Evolutionary conservation across 2,113 vertebrate species (phyloP), one percentile per base, ranked within the genome.

Genomic region (Tyto alba): DNA sequence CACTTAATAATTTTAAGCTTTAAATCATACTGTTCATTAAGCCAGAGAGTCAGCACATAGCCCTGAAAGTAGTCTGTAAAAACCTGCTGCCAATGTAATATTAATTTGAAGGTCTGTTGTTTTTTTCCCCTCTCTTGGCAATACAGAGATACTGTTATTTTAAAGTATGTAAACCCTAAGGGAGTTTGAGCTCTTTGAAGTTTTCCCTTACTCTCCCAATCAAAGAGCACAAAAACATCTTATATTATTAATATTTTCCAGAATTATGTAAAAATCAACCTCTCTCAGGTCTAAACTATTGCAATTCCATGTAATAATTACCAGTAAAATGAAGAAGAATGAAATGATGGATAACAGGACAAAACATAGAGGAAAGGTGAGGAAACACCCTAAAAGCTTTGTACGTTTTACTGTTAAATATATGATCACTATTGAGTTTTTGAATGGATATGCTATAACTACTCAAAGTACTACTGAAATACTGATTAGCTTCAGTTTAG

Each of bases 11-110:
- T 96, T 97, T 97, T 97, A 96, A 97, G 92, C 84, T 96, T 97
- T 97, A 98, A 98, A 97, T 98, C 96, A 97, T 97, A 93, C 96
- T 97, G 88, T 97, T 98, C 97, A 97, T 98, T 98, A 98, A 97
- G 92, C 67, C 86, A 53, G 82, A 85, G 87, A 96, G 76, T 74
- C 74, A 93, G 85, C 52, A 93, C 76, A 59, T 77, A 97, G 74
- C 90, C 73, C 94, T 95, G 94, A 97, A 97, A 97, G 95, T 92
- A 97, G 89, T 62, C 80, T 67, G 62, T 95, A 94, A 97, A 97
- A 97, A 84, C 90, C 93, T 93, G 56, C 94, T 97, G 91, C 93
- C 92, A 90, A 74, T 84, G 48, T 95, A 96, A 97, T 96, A 97
- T 95, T 96, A 96, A 98, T 98, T 85, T 97, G 91, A 96, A 97